Conservation (phyloP, 2,797 vertebrate species). For the Darevskia mixta region DNA sequence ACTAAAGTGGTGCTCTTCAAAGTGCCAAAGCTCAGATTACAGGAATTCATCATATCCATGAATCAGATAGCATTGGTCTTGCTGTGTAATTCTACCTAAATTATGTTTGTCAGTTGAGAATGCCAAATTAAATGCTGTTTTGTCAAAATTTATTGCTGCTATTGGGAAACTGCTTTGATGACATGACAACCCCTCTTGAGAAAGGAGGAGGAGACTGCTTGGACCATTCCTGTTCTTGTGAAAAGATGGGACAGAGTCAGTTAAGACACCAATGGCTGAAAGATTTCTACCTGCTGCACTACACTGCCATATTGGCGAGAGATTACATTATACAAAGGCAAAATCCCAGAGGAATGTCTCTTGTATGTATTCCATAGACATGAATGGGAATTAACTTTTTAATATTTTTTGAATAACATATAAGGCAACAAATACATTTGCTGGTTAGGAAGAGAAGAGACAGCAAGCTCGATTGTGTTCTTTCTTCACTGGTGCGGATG, state of each 20-base stretch:
- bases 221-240: not conserved
- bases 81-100: conserved; percentile 4
- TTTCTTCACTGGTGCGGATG: not conserved
- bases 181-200: not conserved
- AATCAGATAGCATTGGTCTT: conserved; percentile 12
- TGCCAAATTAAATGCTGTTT: not conserved
- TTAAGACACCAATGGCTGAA: not conserved
- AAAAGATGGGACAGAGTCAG: not conserved
- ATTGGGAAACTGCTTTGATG: not conserved
- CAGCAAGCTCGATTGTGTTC: not conserved
- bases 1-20: not conserved
- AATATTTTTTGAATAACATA: not conserved
- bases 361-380: not conserved
- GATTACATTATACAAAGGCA: not conserved
- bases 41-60: conserved; percentile 23
- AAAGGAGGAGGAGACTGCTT: not conserved
- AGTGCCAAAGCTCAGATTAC: conserved; percentile 17
- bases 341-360: not conserved
- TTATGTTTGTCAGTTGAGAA: conserved; percentile 10
- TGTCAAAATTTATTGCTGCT: conserved; percentile 12
- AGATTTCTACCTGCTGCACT: not conserved
- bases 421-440: not conserved
- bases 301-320: no score
- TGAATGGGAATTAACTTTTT: not conserved
- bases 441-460: no score